Evolutionary conservation across 1,140 invertebrate genomes (phyloP), one percentile per base, ranked within the genome.

Genomic region (Ceratina australensis): DNA sequence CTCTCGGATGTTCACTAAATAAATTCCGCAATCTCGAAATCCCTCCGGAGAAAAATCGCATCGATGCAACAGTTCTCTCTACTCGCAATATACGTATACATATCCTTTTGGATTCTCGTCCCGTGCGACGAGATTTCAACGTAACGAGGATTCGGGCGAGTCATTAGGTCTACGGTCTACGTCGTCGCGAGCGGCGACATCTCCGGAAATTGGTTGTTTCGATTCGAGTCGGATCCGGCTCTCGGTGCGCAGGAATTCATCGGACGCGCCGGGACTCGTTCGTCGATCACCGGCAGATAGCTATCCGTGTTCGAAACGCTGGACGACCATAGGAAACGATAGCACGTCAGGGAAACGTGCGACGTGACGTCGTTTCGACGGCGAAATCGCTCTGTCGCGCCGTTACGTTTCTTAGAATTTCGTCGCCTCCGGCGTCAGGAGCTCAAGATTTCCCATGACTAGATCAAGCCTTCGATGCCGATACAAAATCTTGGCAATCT

Each of bases 191-290:
- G 69, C 69, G 68, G 72, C 73, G 79, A 56, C 56, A 61, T 63
- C 57, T 24, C 63, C 63, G 69, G 75, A 83, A 83, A 83, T 79
- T 79, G 81, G 64, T 83, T 74, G 80, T 79, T 69, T 77, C 81
- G 80, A 79, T 59, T 42, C 56, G 57, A 56, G 64, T 72, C 64
- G 26, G 68, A 20, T 42, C 26, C 47, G 20, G n/a, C 47, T 5
- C 16, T 42, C 33, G 33, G 24, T 47, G 52, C n/a, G 42, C 66
- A 24, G 10, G 28, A 69, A 63, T 49, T 61, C 33, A 57, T 76
- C 56, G 64, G 68, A 22, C 12, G n/a, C 33, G 13, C 47, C 16
- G 4, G 22, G 20, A 13, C 15, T n/a, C 20, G 42, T 24, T 42
- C 10, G 3, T 42, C 26, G 28, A 66, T 74, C 72, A 24, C 18